A percentile compares a stretch with the other conserved stretches of the same genome.
These are phyloP conservation scores for western clawed frog (Xenopus tropicalis) DNA, from an alignment of 2,113 vertebrate species.

Conservation along the genomic window DNA sequence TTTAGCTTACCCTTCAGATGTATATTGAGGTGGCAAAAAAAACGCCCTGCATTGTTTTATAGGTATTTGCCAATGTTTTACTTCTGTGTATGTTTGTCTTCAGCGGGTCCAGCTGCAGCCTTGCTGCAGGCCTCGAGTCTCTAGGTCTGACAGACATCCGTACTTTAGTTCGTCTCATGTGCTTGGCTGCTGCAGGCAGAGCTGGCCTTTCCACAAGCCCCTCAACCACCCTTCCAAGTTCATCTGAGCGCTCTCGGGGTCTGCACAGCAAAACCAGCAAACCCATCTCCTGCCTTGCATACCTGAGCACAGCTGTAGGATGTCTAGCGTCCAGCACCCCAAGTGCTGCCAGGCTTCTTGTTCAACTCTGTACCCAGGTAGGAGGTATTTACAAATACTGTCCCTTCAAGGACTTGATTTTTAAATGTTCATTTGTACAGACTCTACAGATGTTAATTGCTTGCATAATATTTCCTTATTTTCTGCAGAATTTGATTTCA, in stretches of 20 bases:
- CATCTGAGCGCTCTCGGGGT: conserved; percentile 73
- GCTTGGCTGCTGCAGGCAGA: conserved; percentile 89
- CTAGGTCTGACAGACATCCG: conserved; percentile 92
- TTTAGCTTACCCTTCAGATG: too few relatives aligned
- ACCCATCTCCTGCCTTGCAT: conserved; percentile 93
- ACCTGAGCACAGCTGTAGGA: conserved; percentile 93
- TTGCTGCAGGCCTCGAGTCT: conserved; percentile 96
- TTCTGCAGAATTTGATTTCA: conserved; percentile 88
- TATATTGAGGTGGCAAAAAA: too few relatives aligned
- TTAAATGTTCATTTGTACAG: too few relatives aligned
- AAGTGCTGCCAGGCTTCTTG: conserved; percentile 89
- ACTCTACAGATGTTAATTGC: too few relatives aligned
- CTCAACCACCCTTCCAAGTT: conserved; percentile 43
- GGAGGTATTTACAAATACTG: neutral
- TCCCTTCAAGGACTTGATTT: too few relatives aligned
- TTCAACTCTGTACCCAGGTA: conserved; percentile 95
- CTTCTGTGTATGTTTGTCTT: neutral
- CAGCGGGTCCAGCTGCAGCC: conserved; percentile 96
- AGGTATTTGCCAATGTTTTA: too few relatives aligned
- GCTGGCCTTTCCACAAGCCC: conserved; percentile 90
- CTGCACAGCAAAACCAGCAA: conserved; percentile 84
- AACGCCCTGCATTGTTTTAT: too few relatives aligned
- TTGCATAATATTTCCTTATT: too few relatives aligned
- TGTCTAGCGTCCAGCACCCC: conserved; percentile 93
- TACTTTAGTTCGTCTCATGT: conserved; percentile 93